Evolutionary conservation across 1,140 invertebrate genomes (phyloP), one percentile per base, ranked within the genome.

Genomic region (Aphelenchoides besseyi): DNA sequence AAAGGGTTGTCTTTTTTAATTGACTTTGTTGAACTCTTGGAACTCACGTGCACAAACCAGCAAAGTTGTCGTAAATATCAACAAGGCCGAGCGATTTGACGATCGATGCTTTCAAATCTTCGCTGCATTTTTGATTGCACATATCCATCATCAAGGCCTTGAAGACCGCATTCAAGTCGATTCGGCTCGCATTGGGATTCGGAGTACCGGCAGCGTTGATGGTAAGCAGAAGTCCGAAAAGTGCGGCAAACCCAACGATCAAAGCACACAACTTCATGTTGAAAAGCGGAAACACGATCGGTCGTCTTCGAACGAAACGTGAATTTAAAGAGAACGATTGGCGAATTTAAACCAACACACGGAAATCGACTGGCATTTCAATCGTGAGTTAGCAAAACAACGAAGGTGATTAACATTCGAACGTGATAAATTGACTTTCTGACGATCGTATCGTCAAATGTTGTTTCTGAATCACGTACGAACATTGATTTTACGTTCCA

Each of bases 161-260:
- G 55, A 59, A 59, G 18, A 59, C 55, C 5, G 55, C 55, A 33
- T 28, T 23, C 5, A 59, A 33, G 55, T 59, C 55, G 26, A 59
- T 23, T 5, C 55, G 55, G 5, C 23, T 12, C 18, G 55, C 55
- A 33, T 59, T 23, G 55, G 55, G 55, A 23, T 59, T 59, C 35
- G 30, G 23, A 12, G 41, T 16, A 23, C 23, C 23, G 12, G 12
- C 12, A 12, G 12, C 41, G 41, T 48, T 12, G 41, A 23, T 23
- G 41, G 23, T 23, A 23, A 48, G 23, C 12, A 48, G 12, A 23
- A 48, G 41, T 12, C 12, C 41, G 41, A 23, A 12, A 23, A 48
- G 41, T 12, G 41, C 41, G 12, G 41, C 41, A 23, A 48, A 48
- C 12, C 41, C 41, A 48, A 48, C 23, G 41, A 48, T 48, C 41